Base-by-base conservation (phyloP, 2,888 invertebrate genomes). In the Formica aserva region DNA sequence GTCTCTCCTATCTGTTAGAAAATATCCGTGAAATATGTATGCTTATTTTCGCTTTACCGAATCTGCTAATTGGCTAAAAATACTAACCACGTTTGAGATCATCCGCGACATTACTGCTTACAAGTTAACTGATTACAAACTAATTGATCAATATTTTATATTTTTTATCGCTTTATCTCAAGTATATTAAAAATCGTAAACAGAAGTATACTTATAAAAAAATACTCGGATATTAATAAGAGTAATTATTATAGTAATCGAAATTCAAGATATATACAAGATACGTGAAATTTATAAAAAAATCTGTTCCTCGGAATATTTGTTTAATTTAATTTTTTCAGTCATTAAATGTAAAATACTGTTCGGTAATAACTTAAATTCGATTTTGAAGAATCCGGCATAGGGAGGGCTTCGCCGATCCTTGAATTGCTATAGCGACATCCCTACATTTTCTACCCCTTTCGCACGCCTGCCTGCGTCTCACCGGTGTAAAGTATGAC, bases 401-500 rank as follows among this genome's bases (percentile, higher is more conserved):
- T 38, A 57, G 45, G 57, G 45, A 66, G n/a, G 29, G 26, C 38
- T 22, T 9, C 35, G 62, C 18, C 22, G 72, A 84, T 85, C 66
- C 85, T 88, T 88, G 86, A 86, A 88, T 90, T 88, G 87, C 83
- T 77, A 72, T 81, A 65, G 72, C 85, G 85, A 83, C 86, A 55
- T 52, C 57, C 86, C 11, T 35, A 11, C 41, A 69, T 55, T 69
- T 9, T 76, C 29, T 26, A n/a, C 62, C 29, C 32, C 60, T 71
- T 13, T 52, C 52, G 13, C 18, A 22, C 15, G 15, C 63, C 38
- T 57, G 76, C 66, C 66, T 78, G 66, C 75, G 62, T 83, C 71
- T 85, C 66, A 81, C 86, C 85, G 91, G 88, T 88, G 85, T 91
- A 91, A 93, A 93, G 92, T 93, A 93, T 93, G 92, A 93, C 89